A percentile compares a stretch with the other conserved stretches of the same genome.
These are phyloP conservation scores for Elachura formosa DNA, from an alignment of 2,113 vertebrate species.

Conservation along the genomic window DNA sequence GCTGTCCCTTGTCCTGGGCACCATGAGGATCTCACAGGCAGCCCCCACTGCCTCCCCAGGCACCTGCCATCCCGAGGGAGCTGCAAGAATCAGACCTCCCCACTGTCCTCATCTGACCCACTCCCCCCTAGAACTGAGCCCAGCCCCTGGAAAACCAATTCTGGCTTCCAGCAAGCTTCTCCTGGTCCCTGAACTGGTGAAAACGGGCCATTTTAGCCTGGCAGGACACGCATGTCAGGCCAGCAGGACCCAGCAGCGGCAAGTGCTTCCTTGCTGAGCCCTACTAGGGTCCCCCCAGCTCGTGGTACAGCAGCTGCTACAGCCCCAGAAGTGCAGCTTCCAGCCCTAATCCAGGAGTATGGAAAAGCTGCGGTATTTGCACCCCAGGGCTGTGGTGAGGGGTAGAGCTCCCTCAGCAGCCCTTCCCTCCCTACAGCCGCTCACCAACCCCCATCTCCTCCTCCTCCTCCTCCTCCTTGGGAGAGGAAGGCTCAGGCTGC, in stretches of 20 bases:
- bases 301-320: fast-evolving
- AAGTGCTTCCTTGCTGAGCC: fast-evolving
- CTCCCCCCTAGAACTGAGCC: background rate
- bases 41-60: background rate
- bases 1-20: fast-evolving
- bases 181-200: background rate
- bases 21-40: fast-evolving
- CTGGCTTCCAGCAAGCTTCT: background rate
- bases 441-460: fast-evolving
- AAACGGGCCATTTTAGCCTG: fast-evolving
- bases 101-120: fast-evolving
- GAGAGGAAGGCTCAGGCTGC: background rate
- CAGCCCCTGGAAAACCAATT: background rate
- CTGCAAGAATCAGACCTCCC: fast-evolving
- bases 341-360: background rate
- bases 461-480: background rate
- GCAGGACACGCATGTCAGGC: background rate
- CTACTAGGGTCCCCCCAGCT: background rate
- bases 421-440: fast-evolving
- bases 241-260: background rate
- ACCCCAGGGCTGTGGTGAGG: background rate
- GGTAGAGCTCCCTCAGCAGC: background rate
- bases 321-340: background rate
- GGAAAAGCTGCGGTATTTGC: background rate
- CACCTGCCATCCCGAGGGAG: background rate